Evolutionary conservation across 53 echinoderm and acorn worm species (phyloP), one percentile per base, ranked within the genome.

Genomic region (Echinarachnius parma): DNA sequence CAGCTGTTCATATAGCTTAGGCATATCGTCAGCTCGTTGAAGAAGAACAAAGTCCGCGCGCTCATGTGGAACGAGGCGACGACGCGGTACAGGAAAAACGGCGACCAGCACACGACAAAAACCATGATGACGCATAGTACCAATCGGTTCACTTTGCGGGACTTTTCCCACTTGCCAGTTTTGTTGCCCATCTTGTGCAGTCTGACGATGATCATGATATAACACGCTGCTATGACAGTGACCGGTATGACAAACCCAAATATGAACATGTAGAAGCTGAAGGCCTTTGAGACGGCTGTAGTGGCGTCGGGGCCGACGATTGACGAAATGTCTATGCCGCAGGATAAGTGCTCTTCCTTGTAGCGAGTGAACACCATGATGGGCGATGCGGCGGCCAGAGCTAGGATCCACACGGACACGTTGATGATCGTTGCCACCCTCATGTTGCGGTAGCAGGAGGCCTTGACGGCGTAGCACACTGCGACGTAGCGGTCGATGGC

Each of bases 401-500:
- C 83, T 11, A 84, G 47, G 0, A 94, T 31, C 98, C 98, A 98
- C 9, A 92, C 88, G n/a, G 42, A 36, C 8, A 83, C 36, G 56
- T 88, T 92, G 24, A 92, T 78, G 13, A 82, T 81, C 9, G 82
- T 78, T 18, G 92, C 98, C 19, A 84, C 77, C 16, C 78, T 75
- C 21, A 83, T 76, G 46, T 92, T 92, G 9, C 98, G 82, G 75
- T 86, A 98, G 44, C 71, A 60, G 4, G 83, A 81, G 0, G 98
- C 87, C 57, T 80, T 87, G 64, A 91, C 80, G 21, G 98, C 84
- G 70, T 91, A 91, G 44, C 90, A 91, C 1, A 98, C 98, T 22
- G 98, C 98, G 15, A 98, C 82, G 68, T 91, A 98, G 45, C 98
- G 82, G 52, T 98, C 98, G 22, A 98, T 71, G n/a, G 88, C 88